phyloP scores from a whole-genome alignment of 2,797 vertebrate genomes.

The Enteromius fasciolatus region DNA sequence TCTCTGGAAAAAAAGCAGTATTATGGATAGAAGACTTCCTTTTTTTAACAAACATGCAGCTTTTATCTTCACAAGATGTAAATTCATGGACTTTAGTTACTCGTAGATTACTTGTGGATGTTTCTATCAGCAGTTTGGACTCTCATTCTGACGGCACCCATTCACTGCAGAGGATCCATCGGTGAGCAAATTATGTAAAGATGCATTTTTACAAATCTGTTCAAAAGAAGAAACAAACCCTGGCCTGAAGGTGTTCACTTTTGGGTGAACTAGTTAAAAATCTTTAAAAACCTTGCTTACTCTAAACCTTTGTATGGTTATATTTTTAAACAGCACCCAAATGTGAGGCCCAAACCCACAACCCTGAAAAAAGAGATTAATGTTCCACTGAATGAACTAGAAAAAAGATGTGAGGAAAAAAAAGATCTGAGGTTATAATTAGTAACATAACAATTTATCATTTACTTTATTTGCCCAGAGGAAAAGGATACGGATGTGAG shows the following conservation, averaged over 20 bases:
- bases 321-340: background rate
- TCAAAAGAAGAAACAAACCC: background rate
- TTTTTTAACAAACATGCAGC: background rate
- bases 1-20: background rate
- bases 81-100: background rate
- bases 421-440: constrained; percentile 13
- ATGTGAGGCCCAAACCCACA: background rate
- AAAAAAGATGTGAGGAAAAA: background rate
- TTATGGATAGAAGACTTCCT: background rate
- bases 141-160: constrained; percentile 1
- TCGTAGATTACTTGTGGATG: background rate
- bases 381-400: constrained; percentile 18
- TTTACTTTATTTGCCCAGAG: constrained; percentile 22
- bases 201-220: background rate
- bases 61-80: background rate
- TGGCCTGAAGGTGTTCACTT: background rate
- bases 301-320: background rate
- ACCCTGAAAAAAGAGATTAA: background rate
- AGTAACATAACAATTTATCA: constrained; percentile 22
- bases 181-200: background rate
- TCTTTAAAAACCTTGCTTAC: background rate
- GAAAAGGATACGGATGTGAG: background rate
- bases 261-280: background rate
- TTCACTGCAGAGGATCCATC: background rate
- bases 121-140: background rate